Evolutionary conservation across 2,797 vertebrate genomes (phyloP).

Genomic region (Taenioides sp.): DNA sequence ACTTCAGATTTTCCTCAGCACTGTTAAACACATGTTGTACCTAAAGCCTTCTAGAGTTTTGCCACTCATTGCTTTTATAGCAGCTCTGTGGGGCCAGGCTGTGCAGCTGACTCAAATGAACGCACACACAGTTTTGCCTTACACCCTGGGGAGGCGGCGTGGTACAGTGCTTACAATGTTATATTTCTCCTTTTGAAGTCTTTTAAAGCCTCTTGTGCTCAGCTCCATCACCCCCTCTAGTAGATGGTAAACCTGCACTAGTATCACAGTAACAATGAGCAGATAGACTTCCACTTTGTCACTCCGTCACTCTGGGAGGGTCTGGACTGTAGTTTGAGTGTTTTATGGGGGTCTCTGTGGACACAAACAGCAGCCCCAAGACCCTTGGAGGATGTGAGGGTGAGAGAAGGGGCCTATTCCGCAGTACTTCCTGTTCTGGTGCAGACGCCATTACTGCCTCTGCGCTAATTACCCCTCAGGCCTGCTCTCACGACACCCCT

Average conservation of each 20-base stretch:
- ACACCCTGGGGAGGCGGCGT: conserved; percentile 1
- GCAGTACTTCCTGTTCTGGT: conserved; percentile 70
- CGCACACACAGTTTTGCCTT: conserved; percentile 16
- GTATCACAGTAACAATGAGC: conserved; percentile 51
- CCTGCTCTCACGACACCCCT: conserved; percentile 16
- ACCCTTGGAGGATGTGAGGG: conserved; percentile 56
- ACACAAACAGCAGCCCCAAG: conserved; percentile 50
- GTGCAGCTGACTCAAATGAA: conserved; percentile 32
- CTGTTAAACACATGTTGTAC: conserved; percentile 8
- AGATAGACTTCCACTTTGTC: conserved; percentile 44
- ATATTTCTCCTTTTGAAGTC: conserved; percentile 24
- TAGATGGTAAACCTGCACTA: conserved; percentile 47
- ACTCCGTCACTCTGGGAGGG: conserved; percentile 56
- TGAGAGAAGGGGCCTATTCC: conserved; percentile 58
- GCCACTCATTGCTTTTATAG: conserved; percentile 6
- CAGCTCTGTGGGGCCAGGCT: conserved; percentile 5
- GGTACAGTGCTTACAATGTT: conserved; percentile 31
- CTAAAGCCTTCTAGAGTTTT: conserved; percentile 4
- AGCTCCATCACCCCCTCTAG: conserved; percentile 22
- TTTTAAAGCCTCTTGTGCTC: conserved; percentile 29
- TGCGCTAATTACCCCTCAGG: conserved; percentile 67
- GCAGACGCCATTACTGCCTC: conserved; percentile 68
- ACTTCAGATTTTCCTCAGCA: not conserved
- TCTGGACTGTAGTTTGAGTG: conserved; percentile 31
- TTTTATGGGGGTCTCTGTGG: conserved; percentile 73